Percentiles rank a stretch among this genome's conserved stretches.
These are phyloP conservation scores for Eupsittula cactorum DNA, from an alignment of 2,113 vertebrate species.

Conservation along the genomic window DNA sequence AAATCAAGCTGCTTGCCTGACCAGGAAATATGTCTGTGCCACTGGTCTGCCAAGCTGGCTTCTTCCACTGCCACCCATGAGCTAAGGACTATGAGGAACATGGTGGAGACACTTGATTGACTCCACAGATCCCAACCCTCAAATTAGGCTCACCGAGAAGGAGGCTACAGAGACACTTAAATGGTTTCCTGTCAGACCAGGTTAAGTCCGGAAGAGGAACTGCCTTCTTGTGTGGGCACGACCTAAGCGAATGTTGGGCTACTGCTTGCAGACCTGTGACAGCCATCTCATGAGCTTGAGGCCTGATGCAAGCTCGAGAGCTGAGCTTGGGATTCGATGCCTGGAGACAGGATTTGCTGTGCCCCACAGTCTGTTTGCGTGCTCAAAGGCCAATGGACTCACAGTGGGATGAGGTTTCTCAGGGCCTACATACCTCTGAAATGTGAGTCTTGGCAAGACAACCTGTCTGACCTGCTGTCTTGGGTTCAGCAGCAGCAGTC, in stretches of 20 bases:
- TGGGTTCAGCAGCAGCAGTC: too few relatives aligned
- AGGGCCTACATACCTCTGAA: not conserved
- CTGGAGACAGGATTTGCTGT: not conserved
- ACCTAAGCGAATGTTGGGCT: not conserved
- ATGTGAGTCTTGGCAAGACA: not conserved
- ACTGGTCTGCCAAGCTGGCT: not conserved
- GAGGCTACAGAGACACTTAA: not conserved
- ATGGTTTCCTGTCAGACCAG: not conserved
- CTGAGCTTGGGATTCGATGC: not conserved
- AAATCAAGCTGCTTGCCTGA: not conserved
- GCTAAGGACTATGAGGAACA: not conserved
- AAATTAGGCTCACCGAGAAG: not conserved
- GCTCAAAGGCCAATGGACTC: not conserved
- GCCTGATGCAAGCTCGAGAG: not conserved
- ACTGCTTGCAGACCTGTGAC: not conserved
- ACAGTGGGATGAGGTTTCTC: not conserved
- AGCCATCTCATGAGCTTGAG: not conserved
- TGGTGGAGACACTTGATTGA: not conserved
- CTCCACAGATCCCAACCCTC: not conserved
- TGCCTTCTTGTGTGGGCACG: not conserved
- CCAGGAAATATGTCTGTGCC: not conserved
- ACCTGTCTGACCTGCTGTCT: not conserved
- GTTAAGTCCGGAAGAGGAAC: not conserved
- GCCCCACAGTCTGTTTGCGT: not conserved
- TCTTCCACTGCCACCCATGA: not conserved